Evolutionary conservation across 2,797 vertebrate species (phyloP), one percentile per base, ranked within the genome.

Genomic region (Squalus acanthias): DNA sequence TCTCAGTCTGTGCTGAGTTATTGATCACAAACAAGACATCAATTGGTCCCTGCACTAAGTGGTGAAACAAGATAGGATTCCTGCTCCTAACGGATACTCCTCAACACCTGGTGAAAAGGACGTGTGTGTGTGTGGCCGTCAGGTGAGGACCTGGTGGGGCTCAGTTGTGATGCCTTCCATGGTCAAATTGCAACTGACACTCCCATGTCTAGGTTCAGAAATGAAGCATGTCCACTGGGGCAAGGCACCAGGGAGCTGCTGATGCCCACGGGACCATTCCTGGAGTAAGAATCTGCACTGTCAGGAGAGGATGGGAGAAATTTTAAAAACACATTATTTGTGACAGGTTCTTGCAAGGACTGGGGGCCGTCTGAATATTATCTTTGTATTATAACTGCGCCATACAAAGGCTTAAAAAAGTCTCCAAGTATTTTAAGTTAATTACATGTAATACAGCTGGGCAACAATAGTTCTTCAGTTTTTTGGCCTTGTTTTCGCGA

Each of bases 401-500:
- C 22, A 13, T 33, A 20, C 46, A 57, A 60, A 53, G 29, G 29
- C 39, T 76, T 95, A 20, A n/a, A 76, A 65, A 74, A 95, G 39
- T 95, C 70, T 76, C 46, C 50, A 33, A 70, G 46, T 46, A 95
- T 76, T 72, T 76, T 53, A 93, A 92, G 46, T 76, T 95, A 95
- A 95, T 95, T 76, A 95, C 70, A 76, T 20, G 46, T 13, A 95
- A 57, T 57, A 39, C 69, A 95, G 70, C 46, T 57, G 29, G 53
- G 15, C 94, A 29, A 57, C 94, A 95, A 95, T 72, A 76, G 69
- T 76, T 72, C 39, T 95, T 57, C 76, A 53, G 93, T 95, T 95
- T 70, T 72, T 72, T 76, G 94, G 94, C 70, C 94, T 95, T 95
- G 94, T 57, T 57, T 95, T 95, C 1, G 50, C 26, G 57, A 72